Evolutionary conservation across 2,888 invertebrate genomes (phyloP), one percentile per base, ranked within the genome.

Genomic region (Tachina fera): DNA sequence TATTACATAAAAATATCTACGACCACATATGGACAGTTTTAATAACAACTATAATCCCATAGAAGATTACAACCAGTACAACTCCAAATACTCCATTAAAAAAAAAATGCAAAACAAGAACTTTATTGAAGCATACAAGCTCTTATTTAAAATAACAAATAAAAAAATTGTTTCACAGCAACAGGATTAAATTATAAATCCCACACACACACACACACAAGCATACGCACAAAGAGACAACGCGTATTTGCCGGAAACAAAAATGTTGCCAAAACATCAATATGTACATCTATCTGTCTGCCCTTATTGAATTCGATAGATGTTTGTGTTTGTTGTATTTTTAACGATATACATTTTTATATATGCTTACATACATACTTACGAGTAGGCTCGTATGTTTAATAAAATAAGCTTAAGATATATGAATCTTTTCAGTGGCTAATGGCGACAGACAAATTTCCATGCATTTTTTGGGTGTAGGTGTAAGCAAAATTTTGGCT

Each of bases 31-130:
- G 75, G 53, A 45, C 61, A 56, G 51, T 47, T 45, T 85, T 58
- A 82, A 78, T 78, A 82, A 65, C 39, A 70, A 78, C 80, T 67
- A 49, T 76, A 82, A 82, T 76, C 70, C 70, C 70, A 82, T 61
- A 61, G 53, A 68, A 67, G 84, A 84, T 81, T 84, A 84, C 84
- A 84, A 63, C 1, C 71, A 45, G 71, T n/a, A 76, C 22, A 56
- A 74, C 71, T 41, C 51, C 67, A 68, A 56, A 60, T 61, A 78
- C 78, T 77, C 58, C 9, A 67, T 60, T n/a, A 19, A 58, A 31
- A 14, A 45, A 61, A 68, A 60, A 16, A 70, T 51, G 45, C 16
- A 71, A 70, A 53, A 78, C 39, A 70, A 53, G 53, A 45, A 39
- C 60, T 43, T 13, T n/a, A 79, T 63, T 79, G 45, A 79, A 71